These are phyloP conservation scores for Hydractinia echinata DNA, from an alignment of 30 jellyfish, hydroid and myxozoan genomes.

Conservation along the genomic window DNA sequence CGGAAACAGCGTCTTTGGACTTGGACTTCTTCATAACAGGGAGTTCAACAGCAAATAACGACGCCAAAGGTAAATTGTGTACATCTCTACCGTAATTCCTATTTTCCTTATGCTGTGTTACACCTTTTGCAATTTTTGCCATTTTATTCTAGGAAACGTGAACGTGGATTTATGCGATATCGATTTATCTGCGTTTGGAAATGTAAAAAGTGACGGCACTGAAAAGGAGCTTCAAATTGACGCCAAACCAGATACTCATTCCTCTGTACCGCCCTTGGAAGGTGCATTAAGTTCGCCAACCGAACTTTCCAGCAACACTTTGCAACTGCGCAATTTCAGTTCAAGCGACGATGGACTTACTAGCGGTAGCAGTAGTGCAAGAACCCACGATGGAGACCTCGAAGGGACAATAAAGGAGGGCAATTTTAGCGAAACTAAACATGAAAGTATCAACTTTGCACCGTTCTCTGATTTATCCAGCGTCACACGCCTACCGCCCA, in stretches of 20 bases:
- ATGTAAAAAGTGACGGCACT: not conserved
- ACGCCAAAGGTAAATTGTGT: too few species aligned
- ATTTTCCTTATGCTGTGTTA: too few species aligned
- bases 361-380: not conserved
- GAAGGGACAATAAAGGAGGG: too few species aligned
- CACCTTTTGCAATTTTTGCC: too few species aligned
- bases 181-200: not conserved
- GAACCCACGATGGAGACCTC: not conserved
- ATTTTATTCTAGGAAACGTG: too few species aligned
- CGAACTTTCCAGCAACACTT: not conserved
- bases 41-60: conserved; percentile 24
- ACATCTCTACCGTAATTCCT: too few species aligned
- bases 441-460: not conserved
- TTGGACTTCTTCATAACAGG: conserved; percentile 79
- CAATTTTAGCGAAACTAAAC: too few species aligned
- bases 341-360: not conserved
- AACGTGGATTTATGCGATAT: not conserved
- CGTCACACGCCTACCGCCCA: not conserved
- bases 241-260: not conserved
- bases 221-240: not conserved
- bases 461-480: not conserved
- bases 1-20: conserved; percentile 87
- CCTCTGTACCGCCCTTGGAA: not conserved
- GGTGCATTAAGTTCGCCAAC: not conserved
- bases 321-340: not conserved